Conservation (phyloP, 2,113 vertebrate species). For the Pitta sordida region DNA sequence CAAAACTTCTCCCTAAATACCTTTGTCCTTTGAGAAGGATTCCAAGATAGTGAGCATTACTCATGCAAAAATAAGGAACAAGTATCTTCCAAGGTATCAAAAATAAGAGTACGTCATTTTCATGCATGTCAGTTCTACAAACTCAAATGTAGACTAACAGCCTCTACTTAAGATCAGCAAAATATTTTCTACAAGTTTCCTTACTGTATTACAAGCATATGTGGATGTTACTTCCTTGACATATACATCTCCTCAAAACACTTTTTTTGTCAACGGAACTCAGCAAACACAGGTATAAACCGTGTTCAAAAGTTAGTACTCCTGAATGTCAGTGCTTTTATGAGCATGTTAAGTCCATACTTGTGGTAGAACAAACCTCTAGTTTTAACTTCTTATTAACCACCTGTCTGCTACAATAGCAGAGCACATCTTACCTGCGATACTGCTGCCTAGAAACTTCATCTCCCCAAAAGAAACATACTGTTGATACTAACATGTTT, state of each 20-base stretch:
- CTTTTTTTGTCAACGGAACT: neutral
- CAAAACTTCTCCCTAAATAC: neutral
- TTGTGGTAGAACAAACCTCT: neutral
- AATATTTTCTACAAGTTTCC: neutral
- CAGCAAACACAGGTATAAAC: neutral
- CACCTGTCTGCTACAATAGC: neutral
- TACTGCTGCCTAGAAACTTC: conserved; percentile 91
- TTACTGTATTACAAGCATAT: fast-evolving
- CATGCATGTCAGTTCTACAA: neutral
- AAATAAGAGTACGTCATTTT: neutral
- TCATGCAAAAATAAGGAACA: neutral
- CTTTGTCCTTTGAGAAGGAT: neutral
- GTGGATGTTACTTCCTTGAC: neutral
- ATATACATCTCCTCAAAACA: neutral
- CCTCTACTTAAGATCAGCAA: neutral
- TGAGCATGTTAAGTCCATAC: neutral
- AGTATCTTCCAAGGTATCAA: neutral
- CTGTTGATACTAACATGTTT: conserved; percentile 69
- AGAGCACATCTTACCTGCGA: conserved; percentile 77
- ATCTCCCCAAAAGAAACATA: conserved; percentile 91
- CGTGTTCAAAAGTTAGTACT: neutral
- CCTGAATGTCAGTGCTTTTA: neutral
- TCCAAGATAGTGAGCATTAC: neutral
- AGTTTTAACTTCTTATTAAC: neutral
- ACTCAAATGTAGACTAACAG: neutral